phyloP scores from a whole-genome alignment of 2,888 invertebrate species.

The Aspidiotus destructor region DNA sequence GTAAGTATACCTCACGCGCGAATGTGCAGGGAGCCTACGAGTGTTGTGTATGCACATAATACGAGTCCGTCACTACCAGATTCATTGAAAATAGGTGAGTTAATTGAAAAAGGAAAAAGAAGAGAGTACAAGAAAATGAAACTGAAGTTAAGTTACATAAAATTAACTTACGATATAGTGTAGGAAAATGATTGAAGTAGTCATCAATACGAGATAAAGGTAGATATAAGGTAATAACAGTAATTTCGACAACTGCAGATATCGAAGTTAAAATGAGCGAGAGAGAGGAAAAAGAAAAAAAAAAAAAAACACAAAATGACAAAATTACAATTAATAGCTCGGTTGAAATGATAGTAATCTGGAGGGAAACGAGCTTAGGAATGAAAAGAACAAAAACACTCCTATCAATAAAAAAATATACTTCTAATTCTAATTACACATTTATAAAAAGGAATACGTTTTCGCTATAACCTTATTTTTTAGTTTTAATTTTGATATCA shows the following conservation, averaged over 20 bases:
- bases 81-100: slow-evolving; percentile 13
- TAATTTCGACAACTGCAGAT: slow-evolving; percentile 31
- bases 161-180: slow-evolving; percentile 30
- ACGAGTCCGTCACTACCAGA: too few relatives aligned
- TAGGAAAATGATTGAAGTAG: slow-evolving; percentile 32
- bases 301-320: slow-evolving; percentile 25
- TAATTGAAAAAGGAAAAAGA: slow-evolving; percentile 26
- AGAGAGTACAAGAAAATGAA: background rate
- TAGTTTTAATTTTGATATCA: slow-evolving; percentile 9
- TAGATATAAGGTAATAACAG: slow-evolving; percentile 29
- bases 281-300: too few relatives aligned
- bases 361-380: slow-evolving; percentile 25
- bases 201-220: slow-evolving; percentile 32
- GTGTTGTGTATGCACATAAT: too few relatives aligned
- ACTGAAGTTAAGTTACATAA: slow-evolving; percentile 3
- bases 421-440: slow-evolving; percentile 32
- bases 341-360: slow-evolving; percentile 30
- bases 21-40: too few relatives aligned
- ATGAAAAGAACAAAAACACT: slow-evolving; percentile 32
- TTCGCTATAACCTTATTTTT: slow-evolving; percentile 28
- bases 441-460: slow-evolving; percentile 26
- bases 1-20: background rate
- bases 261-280: slow-evolving; percentile 26
- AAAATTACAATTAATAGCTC: slow-evolving; percentile 32
- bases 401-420: slow-evolving; percentile 28